Conservation (phyloP, 2,113 vertebrate genomes). For the Rhinoptilus africanus region DNA sequence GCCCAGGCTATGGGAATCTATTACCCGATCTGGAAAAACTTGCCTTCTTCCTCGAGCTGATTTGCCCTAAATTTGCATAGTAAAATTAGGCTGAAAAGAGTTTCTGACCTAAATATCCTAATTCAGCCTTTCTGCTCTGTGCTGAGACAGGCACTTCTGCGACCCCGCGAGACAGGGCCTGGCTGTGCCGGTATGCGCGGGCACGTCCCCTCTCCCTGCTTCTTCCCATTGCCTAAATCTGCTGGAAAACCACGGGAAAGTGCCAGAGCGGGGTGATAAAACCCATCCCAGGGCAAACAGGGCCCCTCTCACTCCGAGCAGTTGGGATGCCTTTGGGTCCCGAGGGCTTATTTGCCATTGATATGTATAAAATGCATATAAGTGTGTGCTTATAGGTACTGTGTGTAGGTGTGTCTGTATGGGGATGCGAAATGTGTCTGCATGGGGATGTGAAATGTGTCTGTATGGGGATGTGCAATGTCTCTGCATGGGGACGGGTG, state of each 20-base stretch:
- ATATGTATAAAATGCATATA: fast-evolving
- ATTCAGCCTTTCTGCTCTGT: neutral
- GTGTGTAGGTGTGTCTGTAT: neutral
- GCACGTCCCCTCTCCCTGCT: fast-evolving
- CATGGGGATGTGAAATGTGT: too few relatives aligned
- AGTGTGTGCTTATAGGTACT: fast-evolving
- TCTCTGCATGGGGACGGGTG: too few relatives aligned
- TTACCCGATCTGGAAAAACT: neutral
- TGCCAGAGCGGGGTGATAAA: neutral
- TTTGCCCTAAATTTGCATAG: neutral
- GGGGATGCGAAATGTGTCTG: too few relatives aligned
- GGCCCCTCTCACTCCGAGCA: fast-evolving
- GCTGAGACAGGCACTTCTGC: neutral
- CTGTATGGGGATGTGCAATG: too few relatives aligned
- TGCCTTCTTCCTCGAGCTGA: neutral
- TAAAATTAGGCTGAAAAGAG: neutral
- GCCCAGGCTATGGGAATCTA: neutral
- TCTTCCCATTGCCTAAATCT: neutral
- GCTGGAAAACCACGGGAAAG: neutral
- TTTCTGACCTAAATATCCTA: neutral
- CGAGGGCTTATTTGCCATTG: neutral
- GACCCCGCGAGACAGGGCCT: too few relatives aligned
- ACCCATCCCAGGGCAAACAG: neutral
- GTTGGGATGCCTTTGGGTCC: neutral
- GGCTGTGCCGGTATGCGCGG: fast-evolving